These are phyloP conservation scores for Scaptomyza hsui DNA, from an alignment of 1,140 invertebrate genomes.

Conservation along the genomic window DNA sequence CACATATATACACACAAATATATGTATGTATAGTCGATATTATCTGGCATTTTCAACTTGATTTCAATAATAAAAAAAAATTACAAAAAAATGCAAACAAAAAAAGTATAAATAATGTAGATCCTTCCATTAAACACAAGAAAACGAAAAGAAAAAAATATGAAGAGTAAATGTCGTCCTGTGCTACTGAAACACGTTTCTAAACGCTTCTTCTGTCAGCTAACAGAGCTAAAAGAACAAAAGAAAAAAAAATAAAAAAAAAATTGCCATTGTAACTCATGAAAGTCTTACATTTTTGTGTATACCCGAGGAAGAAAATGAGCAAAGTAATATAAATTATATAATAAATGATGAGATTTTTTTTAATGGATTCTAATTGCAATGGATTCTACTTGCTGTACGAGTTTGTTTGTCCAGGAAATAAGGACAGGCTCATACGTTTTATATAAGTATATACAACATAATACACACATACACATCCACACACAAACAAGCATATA, in stretches of 20 bases:
- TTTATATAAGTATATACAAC: conserved; percentile 54
- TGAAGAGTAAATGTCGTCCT: conserved; percentile 36
- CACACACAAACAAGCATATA: conserved; percentile 3
- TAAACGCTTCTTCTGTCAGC: conserved; percentile 19
- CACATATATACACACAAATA: conserved; percentile 14
- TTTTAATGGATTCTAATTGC: conserved; percentile 7
- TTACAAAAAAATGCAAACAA: conserved; percentile 22
- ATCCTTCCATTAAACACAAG: conserved; percentile 63
- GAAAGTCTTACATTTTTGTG: conserved; percentile 28
- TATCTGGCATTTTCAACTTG: conserved; percentile 35
- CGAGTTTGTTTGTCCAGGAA: conserved; percentile 32
- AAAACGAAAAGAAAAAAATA: conserved; percentile 35
- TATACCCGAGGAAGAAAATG: conserved; percentile 18
- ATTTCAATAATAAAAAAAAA: conserved; percentile 13
- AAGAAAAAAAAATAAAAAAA: too few species aligned
- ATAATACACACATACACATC: conserved; percentile 17
- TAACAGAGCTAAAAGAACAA: conserved; percentile 14
- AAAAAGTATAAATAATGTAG: conserved; percentile 55
- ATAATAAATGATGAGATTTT: conserved; percentile 59
- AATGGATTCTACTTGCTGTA: conserved; percentile 43
- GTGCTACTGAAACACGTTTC: conserved; percentile 23
- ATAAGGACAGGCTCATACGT: conserved; percentile 21
- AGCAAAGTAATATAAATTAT: conserved; percentile 9
- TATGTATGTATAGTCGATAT: conserved; percentile 33
- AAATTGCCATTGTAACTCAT: conserved; percentile 48